A percentile compares a stretch with the other conserved stretches of the same genome.
phyloP scores from a whole-genome alignment of 2,797 vertebrate species.

The Gallinago stenura region DNA sequence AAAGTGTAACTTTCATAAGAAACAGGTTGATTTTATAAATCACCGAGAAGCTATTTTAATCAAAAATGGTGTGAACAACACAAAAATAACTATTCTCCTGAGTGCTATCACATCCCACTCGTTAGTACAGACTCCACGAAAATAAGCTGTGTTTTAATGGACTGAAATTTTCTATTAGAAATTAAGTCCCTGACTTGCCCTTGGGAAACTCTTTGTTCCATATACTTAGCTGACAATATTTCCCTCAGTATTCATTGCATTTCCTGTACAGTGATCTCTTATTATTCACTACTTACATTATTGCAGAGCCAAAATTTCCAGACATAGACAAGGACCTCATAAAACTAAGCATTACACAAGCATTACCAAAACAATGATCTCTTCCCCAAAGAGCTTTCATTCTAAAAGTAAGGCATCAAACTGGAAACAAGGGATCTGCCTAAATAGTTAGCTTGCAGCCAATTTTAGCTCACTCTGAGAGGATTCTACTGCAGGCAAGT shows the following conservation, averaged over 20 bases:
- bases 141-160: conserved; percentile 62
- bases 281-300: background rate
- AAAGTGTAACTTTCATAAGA: background rate
- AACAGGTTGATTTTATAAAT: conserved; percentile 54
- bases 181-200: background rate
- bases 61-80: conserved; percentile 66
- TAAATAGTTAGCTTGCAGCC: background rate
- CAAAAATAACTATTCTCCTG: conserved; percentile 64
- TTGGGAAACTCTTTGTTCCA: background rate
- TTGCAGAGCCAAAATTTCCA: background rate
- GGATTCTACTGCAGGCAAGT: background rate
- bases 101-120: conserved; percentile 67
- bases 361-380: background rate
- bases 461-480: background rate
- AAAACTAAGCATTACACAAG: background rate
- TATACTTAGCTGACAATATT: background rate
- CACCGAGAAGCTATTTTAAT: conserved; percentile 41
- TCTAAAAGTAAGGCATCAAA: background rate
- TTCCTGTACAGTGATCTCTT: background rate
- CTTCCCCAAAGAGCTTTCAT: background rate
- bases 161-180: conserved; percentile 51
- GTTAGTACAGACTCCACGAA: conserved; percentile 57
- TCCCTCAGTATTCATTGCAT: background rate
- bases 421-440: background rate
- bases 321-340: background rate